Base-by-base conservation (phyloP, 2,113 vertebrate genomes). In the Corapipo altera region DNA sequence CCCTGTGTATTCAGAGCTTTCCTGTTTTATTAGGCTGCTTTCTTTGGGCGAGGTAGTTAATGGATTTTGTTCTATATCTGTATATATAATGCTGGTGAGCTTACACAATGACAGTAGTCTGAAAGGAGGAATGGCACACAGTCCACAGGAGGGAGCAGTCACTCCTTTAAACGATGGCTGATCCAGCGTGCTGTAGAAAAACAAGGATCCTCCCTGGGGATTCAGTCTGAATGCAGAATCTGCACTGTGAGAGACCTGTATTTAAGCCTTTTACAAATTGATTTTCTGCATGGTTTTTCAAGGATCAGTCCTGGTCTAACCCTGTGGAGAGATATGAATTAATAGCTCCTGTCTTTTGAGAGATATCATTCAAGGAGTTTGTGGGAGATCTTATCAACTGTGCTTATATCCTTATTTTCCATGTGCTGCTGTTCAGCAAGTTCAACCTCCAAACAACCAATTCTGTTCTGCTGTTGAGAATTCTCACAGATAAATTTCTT, bases 21-120 rank as follows among this genome's bases (percentile, higher is more conserved):
- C 52, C 33, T 57, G 21, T 88, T 87, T 39, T 46, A 17, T 2
- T 4, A 28, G 18, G 11, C 22, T 20, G 8, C 12, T 65, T 86
- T 82, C 21, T 72, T 48, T 26, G 44, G 11, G 7, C 32, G 30
- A 24, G 9, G 5, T 20, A 22, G 21, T 23, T 46, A 43, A 20
- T 12, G 48, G 12, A 2, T 59, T 67, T 71, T 74, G 24, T 24
- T 72, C 33, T 43, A 44, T 30, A 41, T 41, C 12, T 41, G 39
- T 41, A 41, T 41, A 41, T 41, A 8, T 27, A 0, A 0, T 5
- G 15, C 12, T 30, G 14, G 37, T 39, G 51, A 70, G 54, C 3
- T 6, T 9, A 30, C 11, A 26, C 9, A 18, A 4, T 8, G 6
- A 1, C 7, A 8, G 13, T 13, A 3, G 16, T 62, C 21, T 48